phyloP scores from a whole-genome alignment of 1,140 invertebrate genomes.

The Ostrea denselamellosa region DNA sequence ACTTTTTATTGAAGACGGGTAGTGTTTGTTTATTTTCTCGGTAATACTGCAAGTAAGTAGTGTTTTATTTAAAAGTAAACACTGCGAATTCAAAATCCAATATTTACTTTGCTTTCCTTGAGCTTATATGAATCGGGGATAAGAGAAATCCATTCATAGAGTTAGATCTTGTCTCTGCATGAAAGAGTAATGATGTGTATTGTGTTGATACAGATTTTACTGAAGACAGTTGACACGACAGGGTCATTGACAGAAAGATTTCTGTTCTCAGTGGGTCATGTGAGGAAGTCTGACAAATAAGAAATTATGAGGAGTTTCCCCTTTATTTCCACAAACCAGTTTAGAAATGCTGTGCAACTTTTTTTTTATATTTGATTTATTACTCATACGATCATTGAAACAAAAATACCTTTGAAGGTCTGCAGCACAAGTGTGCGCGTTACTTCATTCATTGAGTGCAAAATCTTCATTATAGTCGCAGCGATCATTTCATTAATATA shows the following conservation, averaged over 20 bases:
- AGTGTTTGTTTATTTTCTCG: neutral
- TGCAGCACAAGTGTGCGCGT: too few relatives aligned
- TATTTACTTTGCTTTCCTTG: neutral
- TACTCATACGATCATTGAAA: too few relatives aligned
- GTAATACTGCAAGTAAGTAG: neutral
- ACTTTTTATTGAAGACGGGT: neutral
- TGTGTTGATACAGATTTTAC: neutral
- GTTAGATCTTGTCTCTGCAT: neutral
- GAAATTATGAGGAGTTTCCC: neutral
- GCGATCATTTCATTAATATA: too few relatives aligned
- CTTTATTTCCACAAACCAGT: neutral
- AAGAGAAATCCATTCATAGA: conserved; percentile 13
- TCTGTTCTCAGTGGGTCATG: neutral
- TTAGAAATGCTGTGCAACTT: too few relatives aligned
- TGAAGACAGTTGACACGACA: neutral
- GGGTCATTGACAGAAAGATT: neutral
- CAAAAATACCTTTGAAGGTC: too few relatives aligned
- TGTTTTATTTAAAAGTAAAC: conserved; percentile 22
- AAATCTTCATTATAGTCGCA: too few relatives aligned
- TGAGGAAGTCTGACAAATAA: neutral
- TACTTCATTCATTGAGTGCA: too few relatives aligned
- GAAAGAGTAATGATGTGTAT: neutral
- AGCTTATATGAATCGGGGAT: neutral
- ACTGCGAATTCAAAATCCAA: neutral
- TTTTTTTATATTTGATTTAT: too few relatives aligned